These are phyloP conservation scores for Emydura subglobosa DNA, from an alignment of 2,113 vertebrate species.

Conservation along the genomic window DNA sequence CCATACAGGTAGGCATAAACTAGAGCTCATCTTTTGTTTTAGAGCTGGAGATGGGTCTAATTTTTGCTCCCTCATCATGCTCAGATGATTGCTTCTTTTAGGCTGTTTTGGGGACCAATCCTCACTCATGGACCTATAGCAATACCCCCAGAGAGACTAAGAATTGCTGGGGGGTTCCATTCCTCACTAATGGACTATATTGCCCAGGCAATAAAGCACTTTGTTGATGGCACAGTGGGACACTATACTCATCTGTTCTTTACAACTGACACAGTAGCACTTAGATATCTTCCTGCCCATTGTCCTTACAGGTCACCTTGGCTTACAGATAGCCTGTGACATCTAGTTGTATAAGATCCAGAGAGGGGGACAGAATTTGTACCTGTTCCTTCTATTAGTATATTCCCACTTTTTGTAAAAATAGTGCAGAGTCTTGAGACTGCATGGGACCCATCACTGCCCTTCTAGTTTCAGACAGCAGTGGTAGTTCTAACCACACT, in stretches of 20 bases:
- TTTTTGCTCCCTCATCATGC: neutral
- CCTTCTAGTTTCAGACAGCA: neutral
- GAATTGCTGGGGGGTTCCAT: no score
- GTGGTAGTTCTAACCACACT: neutral
- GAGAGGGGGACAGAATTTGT: neutral
- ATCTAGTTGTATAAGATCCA: fast-evolving
- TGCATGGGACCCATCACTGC: neutral
- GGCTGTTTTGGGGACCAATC: neutral
- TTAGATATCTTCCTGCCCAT: neutral
- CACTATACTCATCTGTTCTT: no score
- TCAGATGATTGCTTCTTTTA: neutral
- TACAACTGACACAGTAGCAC: no score
- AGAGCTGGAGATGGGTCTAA: slow-evolving; percentile 5
- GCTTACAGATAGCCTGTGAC: neutral
- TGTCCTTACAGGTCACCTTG: neutral
- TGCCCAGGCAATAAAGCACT: neutral
- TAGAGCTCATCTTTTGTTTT: neutral
- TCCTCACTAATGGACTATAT: no score
- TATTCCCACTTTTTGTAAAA: neutral
- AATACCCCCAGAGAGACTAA: no score
- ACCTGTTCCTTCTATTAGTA: neutral
- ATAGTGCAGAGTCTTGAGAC: neutral
- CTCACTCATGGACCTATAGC: neutral
- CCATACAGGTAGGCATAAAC: neutral
- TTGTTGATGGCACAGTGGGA: neutral